Base-by-base conservation (phyloP, 2,888 invertebrate genomes). In the Hirtodrosophila trivittata region DNA sequence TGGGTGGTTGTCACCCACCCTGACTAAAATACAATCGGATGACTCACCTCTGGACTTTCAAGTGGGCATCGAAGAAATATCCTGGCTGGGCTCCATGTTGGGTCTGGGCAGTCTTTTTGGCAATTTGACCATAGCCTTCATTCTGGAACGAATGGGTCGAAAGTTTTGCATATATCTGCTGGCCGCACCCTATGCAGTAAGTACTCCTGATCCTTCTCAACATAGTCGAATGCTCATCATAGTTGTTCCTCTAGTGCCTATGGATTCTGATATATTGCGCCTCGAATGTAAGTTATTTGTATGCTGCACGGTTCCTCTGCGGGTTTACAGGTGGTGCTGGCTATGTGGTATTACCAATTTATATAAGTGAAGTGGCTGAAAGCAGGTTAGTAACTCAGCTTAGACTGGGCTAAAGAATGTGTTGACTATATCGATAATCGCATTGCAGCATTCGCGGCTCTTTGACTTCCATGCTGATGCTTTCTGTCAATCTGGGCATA, bases 1-100 rank as follows among this genome's bases (percentile, higher is more conserved):
- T 8, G 91, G 90, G 7, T 91, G 91, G 90, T 56, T 89, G 0
- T 87, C 89, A 1, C 90, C 90, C 1, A 88, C 88, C 0, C 58
- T 90, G 1, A 73, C 77, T 1, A 84, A 86, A 55, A 74, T 90
- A 12, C 82, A 86, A 32, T 77, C 78, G 0, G 5, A 58, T 0
- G 68, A 76, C 5, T 65, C 86, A 0, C 89, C 89, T 0, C 54
- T 89, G 9, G 42, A 66, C 3, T 87, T 89, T 55, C 12, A 45
- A 0, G 70, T 88, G 1, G 60, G 57, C 10, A 75, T 88, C 1
- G 68, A 70, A 4, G 82, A 89, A 30, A 59, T 84, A 0, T 89
- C 90, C 30, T 90, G 89, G 90, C 81, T 90, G 58, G 90, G 88
- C 1, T 88, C 89, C 0, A 71, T 89, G 42, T 26, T 88, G 1